Base-by-base conservation (phyloP, 2,113 vertebrate species). In the Corythaixoides concolor region DNA sequence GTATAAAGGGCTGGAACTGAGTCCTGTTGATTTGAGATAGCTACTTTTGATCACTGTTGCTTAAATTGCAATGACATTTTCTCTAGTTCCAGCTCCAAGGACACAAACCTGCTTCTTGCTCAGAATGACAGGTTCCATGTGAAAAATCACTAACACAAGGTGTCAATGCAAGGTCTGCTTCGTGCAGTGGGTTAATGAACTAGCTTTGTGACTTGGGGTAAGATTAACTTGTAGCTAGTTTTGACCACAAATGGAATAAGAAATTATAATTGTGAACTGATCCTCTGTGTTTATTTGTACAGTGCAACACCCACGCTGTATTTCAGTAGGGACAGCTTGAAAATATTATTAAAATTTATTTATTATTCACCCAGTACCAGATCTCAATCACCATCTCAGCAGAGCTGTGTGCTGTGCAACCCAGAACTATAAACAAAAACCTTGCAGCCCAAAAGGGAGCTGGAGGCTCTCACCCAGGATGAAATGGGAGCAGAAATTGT, bases 1-100 rank as follows among this genome's bases (percentile, higher is more conserved):
- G 35, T 97, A 75, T 89, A 85, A 97, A 95, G 22, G 85, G 58
- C 66, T 95, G 79, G 59, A 94, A 90, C 35, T 53, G 89, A 82
- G 49, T 96, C 50, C 68, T 97, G 68, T 74, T 97, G 85, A 96
- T 95, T 76, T 77, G 76, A 88, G 32, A 78, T 77, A 81, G 64
- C 60, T 96, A 69, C 79, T 97, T 97, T 95, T 96, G 82, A 97
- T 97, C 88, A 80, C 53, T 96, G 41, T 91, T 97, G 56, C 69
- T 97, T 97, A 94, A 97, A 97, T 87, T 93, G 80, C 58, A 84
- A 41, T 83, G 88, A 67, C 77, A 88, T 97, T 98, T 97, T 96
- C 69, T 94, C 45, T 80, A 82, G 41, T 80, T 97, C 64, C 55
- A 90, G 35, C 35, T 94, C 55, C 79, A 91, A 95, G 78, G 93